Evolutionary conservation across 2,797 vertebrate genomes (phyloP).

Genomic region (Gastrophryne carolinensis): DNA sequence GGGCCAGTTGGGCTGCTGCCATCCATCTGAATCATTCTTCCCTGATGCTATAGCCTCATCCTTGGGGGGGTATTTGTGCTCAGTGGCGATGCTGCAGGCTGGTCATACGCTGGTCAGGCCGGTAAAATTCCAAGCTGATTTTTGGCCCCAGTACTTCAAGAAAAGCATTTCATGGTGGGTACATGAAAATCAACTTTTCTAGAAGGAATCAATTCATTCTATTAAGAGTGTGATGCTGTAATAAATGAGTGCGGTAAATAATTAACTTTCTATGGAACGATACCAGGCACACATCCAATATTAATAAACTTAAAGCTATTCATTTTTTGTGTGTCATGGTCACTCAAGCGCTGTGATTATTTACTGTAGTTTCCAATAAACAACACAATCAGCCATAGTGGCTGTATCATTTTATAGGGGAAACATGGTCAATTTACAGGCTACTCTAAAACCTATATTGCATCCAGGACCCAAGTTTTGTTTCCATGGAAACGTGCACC

Average conservation of each 20-base stretch:
- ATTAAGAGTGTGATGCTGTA: neutral
- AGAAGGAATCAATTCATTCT: neutral
- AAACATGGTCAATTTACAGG: conserved; percentile 21
- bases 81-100: no score
- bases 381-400: neutral
- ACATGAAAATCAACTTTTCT: no score
- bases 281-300: neutral
- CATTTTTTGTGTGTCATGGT: neutral
- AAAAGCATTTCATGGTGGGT: no score
- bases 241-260: neutral
- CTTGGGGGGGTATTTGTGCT: no score
- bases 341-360: neutral
- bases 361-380: neutral
- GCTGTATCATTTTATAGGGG: neutral
- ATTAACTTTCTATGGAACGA: neutral
- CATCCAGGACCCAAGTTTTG: conserved; percentile 56
- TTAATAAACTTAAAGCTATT: neutral
- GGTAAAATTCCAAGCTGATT: no score
- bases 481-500: conserved; percentile 70
- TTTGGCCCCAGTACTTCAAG: no score
- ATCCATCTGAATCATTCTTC: no score
- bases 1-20: no score
- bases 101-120: no score
- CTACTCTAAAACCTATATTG: conserved; percentile 58
- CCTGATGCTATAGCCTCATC: no score